phyloP scores from a whole-genome alignment of 2,888 invertebrate genomes.

The Amorpha juglandis region DNA sequence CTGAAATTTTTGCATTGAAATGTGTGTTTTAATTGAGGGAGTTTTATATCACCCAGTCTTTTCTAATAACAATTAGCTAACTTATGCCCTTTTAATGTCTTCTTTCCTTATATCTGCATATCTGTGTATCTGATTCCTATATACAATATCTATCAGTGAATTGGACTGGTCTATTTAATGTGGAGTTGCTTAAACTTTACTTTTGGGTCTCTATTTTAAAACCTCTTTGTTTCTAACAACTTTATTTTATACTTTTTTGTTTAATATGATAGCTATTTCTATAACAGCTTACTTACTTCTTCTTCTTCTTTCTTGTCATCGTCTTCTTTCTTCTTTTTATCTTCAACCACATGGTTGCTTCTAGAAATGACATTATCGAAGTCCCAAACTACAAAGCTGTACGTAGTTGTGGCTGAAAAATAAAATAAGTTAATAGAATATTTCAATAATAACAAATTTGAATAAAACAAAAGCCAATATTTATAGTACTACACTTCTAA shows the following conservation, averaged over 20 bases:
- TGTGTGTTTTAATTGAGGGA: neutral
- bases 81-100: too few relatives aligned
- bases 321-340: conserved; percentile 52
- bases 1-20: conserved; percentile 39
- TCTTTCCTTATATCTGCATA: too few relatives aligned
- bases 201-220: too few relatives aligned
- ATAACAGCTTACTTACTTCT: conserved; percentile 41
- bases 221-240: too few relatives aligned
- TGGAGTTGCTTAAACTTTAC: too few relatives aligned
- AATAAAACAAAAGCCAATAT: too few relatives aligned
- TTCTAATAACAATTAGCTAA: too few relatives aligned
- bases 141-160: too few relatives aligned
- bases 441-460: neutral
- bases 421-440: neutral
- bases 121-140: too few relatives aligned
- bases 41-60: too few relatives aligned
- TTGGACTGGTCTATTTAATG: too few relatives aligned
- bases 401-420: conserved; percentile 88
- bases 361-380: conserved; percentile 82
- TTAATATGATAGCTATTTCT: neutral
- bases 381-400: conserved; percentile 93
- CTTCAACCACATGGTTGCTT: conserved; percentile 59
- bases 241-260: neutral
- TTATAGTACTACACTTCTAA: too few relatives aligned
- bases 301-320: conserved; percentile 57